These are phyloP conservation scores for Hiodon alosoides DNA, from an alignment of 2,113 vertebrate species.

Conservation along the genomic window DNA sequence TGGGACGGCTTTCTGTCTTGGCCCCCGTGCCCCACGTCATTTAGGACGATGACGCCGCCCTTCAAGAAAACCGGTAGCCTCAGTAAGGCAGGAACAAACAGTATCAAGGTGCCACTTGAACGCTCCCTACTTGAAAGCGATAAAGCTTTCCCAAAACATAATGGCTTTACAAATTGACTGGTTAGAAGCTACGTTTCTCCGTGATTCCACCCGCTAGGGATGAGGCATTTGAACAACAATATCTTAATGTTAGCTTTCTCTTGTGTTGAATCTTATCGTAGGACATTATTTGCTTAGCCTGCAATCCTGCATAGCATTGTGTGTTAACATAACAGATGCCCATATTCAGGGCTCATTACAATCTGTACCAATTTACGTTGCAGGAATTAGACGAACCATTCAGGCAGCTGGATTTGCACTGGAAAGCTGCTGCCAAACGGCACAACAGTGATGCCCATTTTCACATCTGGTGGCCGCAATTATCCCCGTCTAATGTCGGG, in stretches of 20 bases:
- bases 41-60: too few species aligned
- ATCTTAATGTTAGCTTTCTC: background rate
- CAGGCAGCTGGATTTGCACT: background rate
- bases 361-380: background rate
- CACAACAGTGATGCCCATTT: too few species aligned
- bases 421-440: too few species aligned
- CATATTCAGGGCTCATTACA: background rate
- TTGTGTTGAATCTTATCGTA: background rate
- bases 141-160: slow-evolving; percentile 36
- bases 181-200: slow-evolving; percentile 24
- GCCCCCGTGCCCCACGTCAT: background rate
- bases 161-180: slow-evolving; percentile 48
- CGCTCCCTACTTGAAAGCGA: slow-evolving; percentile 23
- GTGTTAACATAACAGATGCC: background rate
- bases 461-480: too few species aligned
- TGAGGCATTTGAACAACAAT: slow-evolving; percentile 3
- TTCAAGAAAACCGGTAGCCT: background rate
- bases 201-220: slow-evolving; percentile 38
- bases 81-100: background rate
- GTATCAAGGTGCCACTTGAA: background rate
- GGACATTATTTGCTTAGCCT: background rate
- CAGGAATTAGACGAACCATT: background rate
- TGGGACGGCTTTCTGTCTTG: background rate
- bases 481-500: too few species aligned
- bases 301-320: background rate